phyloP scores from a whole-genome alignment of 2,888 invertebrate species.

The Saturnia pavonia region DNA sequence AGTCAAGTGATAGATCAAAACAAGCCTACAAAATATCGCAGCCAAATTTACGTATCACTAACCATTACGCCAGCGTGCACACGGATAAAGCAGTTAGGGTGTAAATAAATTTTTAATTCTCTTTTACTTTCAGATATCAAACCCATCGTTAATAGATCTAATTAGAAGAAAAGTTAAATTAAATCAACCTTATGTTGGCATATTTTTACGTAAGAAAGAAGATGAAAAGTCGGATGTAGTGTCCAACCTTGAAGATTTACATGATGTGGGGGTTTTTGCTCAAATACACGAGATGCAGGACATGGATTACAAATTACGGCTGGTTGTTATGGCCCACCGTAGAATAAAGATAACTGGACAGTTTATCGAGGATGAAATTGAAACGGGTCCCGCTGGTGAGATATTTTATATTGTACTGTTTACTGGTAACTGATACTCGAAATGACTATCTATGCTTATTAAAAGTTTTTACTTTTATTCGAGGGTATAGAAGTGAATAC shows the following conservation, averaged over 20 bases:
- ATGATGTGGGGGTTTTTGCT: constrained; percentile 96
- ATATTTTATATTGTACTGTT: background rate
- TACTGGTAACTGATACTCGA: background rate
- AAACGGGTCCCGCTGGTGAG: constrained; percentile 80
- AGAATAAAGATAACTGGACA: constrained; percentile 91
- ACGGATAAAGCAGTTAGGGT: no score
- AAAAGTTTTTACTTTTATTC: no score
- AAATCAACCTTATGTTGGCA: constrained; percentile 98
- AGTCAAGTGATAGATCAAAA: no score
- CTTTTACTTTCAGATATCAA: constrained; percentile 84
- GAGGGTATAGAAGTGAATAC: no score
- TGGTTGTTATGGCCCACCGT: constrained; percentile 97
- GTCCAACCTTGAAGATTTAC: constrained; percentile 91
- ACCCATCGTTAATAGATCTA: constrained; percentile 93
- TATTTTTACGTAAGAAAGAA: constrained; percentile 96
- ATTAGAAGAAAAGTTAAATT: constrained; percentile 96
- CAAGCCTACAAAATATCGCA: no score
- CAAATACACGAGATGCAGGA: constrained; percentile 99
- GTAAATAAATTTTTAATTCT: background rate
- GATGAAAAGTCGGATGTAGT: constrained; percentile 95
- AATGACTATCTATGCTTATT: no score
- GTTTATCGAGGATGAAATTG: constrained; percentile 87
- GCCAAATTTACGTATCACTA: no score
- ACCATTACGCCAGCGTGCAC: no score
- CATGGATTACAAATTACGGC: constrained; percentile 92